Evolutionary conservation across 92 coral and sea anemone genomes (phyloP), one percentile per base, ranked within the genome.

Genomic region (Siderastrea siderea): DNA sequence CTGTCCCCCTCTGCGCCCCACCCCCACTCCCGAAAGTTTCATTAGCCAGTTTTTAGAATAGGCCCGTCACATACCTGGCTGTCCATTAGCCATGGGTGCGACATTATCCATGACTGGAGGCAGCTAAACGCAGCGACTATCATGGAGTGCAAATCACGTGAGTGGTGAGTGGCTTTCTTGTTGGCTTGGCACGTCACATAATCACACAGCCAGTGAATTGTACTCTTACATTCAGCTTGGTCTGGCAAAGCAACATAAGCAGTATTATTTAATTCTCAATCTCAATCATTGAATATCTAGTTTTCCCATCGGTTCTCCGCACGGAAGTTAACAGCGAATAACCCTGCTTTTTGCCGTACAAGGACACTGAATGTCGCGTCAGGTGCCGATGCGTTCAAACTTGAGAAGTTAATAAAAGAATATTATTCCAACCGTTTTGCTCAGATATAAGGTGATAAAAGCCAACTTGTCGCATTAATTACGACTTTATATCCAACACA

Each of bases 81-180:
- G 66, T 94, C 96, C 91, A 98, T 57, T 59, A 97, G 87, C 96
- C 98, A 92, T 1, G 98, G 96, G 77, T 97, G 99, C 65, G 98
- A 96, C 90, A 93, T 93, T n/a, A 97, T 86, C 99, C 99, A 97
- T 1, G 96, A 87, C 84, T 95, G 94, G 65, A 97, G 86, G 75
- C 99, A 97, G 72, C 86, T 84, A 70, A 95, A 95, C 1, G 99
- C 96, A 13, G 98, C 99, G 9, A 97, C 99, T 72, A 97, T 97
- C 96, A 96, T 97, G 47, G 99, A 97, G 83, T 97, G 99, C 1
- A 97, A 92, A 84, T 97, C 98, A 61, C 99, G 98, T 47, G 96
- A 94, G 84, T 97, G 99, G 71, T 95, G 96, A 4, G 96, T 94
- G 47, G 99, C 98, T 16, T 98, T 98, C 64, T 97, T 96, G 87